Evolutionary conservation across 1,140 invertebrate species (phyloP).

Genomic region (Drosophila sp.): DNA sequence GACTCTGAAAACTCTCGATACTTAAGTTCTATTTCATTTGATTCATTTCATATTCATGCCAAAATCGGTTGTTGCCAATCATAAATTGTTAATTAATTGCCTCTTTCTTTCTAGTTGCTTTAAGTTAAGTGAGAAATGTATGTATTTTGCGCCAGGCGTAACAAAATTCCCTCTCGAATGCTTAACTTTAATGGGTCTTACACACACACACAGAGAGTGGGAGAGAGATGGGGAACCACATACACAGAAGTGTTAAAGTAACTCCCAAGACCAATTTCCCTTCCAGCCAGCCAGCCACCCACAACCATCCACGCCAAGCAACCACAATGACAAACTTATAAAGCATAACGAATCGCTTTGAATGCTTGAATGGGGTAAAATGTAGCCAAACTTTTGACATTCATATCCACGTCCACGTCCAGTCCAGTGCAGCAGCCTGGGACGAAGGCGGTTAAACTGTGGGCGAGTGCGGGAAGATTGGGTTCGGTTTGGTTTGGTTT

Average conservation of each 20-base stretch:
- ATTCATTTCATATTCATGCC: not conserved
- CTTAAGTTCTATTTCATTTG: too few species aligned
- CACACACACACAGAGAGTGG: not conserved
- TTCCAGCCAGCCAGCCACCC: not conserved
- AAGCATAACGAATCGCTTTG: slow-evolving; percentile 53
- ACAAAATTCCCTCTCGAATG: not conserved
- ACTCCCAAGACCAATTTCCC: not conserved
- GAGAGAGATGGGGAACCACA: not conserved
- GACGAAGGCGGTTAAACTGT: not conserved
- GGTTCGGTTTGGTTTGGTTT: slow-evolving; percentile 18
- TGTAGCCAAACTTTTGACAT: slow-evolving; percentile 50
- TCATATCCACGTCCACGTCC: slow-evolving; percentile 35
- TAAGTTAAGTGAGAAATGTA: slow-evolving; percentile 1
- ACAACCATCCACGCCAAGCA: not conserved
- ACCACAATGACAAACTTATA: slow-evolving; percentile 55
- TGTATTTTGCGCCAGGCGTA: not conserved
- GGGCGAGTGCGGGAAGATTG: not conserved
- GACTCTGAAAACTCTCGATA: too few species aligned
- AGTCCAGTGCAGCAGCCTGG: slow-evolving; percentile 21
- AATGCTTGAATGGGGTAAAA: slow-evolving; percentile 25
- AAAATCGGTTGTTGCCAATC: not conserved
- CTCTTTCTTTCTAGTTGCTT: not conserved
- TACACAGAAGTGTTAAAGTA: not conserved
- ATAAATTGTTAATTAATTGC: not conserved
- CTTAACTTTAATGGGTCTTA: slow-evolving; percentile 1